Percentiles rank a stretch among this genome's conserved stretches.
phyloP scores from a whole-genome alignment of 2,888 invertebrate species.

The Amphipoea oculea region DNA sequence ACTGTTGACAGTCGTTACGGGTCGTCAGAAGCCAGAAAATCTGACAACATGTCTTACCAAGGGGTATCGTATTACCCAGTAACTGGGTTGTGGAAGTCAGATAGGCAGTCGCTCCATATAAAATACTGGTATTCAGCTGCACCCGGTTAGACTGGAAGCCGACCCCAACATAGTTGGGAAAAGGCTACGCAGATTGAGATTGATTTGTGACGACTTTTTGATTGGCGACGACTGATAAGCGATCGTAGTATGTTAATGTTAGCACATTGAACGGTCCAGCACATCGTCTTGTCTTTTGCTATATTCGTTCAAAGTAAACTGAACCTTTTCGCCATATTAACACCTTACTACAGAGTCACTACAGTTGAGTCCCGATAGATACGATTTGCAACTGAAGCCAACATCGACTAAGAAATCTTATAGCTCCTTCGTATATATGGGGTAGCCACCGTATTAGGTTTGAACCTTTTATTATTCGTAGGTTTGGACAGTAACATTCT shows the following conservation, averaged over 20 bases:
- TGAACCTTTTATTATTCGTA: too few species aligned
- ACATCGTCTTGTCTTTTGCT: background rate
- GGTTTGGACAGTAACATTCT: background rate
- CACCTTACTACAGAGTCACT: background rate
- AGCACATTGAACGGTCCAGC: background rate
- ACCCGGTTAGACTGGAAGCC: too few species aligned
- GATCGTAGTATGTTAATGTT: background rate
- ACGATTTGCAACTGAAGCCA: background rate
- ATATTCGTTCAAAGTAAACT: background rate
- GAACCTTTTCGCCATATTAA: background rate
- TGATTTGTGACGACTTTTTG: background rate
- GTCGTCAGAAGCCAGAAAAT: too few species aligned
- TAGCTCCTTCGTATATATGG: background rate
- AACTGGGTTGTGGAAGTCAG: too few species aligned
- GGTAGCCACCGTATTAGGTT: too few species aligned
- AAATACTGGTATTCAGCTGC: too few species aligned
- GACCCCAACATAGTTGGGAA: too few species aligned
- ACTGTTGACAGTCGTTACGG: too few species aligned
- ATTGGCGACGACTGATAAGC: background rate
- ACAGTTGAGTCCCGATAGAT: background rate
- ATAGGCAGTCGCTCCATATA: too few species aligned
- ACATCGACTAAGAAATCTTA: background rate
- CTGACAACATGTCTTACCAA: too few species aligned
- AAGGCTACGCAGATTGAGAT: background rate
- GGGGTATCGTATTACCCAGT: too few species aligned